phyloP scores from a whole-genome alignment of 1,140 invertebrate species.

The Ceratina australensis region DNA sequence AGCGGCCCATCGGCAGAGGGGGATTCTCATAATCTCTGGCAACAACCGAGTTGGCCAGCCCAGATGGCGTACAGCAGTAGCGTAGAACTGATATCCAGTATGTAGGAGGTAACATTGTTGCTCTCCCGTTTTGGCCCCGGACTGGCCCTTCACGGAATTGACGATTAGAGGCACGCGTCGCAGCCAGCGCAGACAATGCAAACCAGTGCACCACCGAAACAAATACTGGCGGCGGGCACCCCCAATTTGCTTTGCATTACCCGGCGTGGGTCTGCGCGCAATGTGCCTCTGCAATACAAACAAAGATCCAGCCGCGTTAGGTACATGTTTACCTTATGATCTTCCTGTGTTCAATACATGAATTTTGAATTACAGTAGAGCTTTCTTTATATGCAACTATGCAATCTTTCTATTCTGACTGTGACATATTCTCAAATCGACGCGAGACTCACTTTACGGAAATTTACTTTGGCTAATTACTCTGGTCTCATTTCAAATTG shows the following conservation, averaged over 20 bases:
- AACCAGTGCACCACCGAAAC: slow-evolving; percentile 77
- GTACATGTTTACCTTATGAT: slow-evolving; percentile 62
- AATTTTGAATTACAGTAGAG: slow-evolving; percentile 49
- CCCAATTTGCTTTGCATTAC: slow-evolving; percentile 79
- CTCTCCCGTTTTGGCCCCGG: slow-evolving; percentile 68
- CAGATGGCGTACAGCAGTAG: slow-evolving; percentile 72
- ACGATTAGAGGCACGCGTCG: slow-evolving; percentile 79
- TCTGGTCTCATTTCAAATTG: not conserved
- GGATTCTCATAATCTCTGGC: slow-evolving; percentile 69
- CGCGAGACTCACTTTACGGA: slow-evolving; percentile 18
- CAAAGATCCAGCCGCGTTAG: slow-evolving; percentile 80
- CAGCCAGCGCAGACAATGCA: slow-evolving; percentile 80
- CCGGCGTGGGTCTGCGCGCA: slow-evolving; percentile 79
- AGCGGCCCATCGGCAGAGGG: slow-evolving; percentile 71
- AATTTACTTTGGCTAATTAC: not conserved
- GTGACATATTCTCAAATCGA: slow-evolving; percentile 4
- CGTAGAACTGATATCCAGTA: slow-evolving; percentile 74
- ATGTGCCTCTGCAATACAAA: slow-evolving; percentile 81
- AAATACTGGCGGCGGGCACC: slow-evolving; percentile 73
- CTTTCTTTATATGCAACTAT: slow-evolving; percentile 10
- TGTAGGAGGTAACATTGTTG: slow-evolving; percentile 69
- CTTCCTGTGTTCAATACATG: slow-evolving; percentile 59
- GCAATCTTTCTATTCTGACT: no score
- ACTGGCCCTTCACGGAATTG: slow-evolving; percentile 69
- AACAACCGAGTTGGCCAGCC: slow-evolving; percentile 74